Percentiles rank a stretch among this genome's conserved stretches.
Evolutionary conservation across 2,113 vertebrate species (phyloP).

Genomic region (Percina caprodes): DNA sequence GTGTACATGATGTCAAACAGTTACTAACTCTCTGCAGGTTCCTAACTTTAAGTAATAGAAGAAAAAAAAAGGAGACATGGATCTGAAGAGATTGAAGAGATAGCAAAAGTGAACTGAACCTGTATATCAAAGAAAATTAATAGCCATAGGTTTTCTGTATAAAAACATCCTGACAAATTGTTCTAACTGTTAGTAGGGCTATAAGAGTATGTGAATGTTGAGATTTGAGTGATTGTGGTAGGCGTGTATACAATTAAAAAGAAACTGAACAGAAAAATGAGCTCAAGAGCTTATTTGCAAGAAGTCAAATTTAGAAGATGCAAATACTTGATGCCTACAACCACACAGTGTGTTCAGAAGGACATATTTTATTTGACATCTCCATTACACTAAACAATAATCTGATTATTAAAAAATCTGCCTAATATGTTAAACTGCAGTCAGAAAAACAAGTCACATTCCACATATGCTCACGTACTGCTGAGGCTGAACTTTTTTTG

Average conservation of each 20-base stretch:
- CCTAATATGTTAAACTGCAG: not conserved
- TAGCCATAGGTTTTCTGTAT: not conserved
- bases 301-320: not conserved
- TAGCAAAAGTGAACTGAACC: too few relatives aligned
- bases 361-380: not conserved
- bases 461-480: not conserved
- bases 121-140: not conserved
- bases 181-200: not conserved
- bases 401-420: not conserved
- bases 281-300: not conserved
- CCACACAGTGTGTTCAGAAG: not conserved
- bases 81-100: not conserved
- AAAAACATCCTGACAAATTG: not conserved
- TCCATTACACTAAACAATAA: not conserved
- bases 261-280: not conserved
- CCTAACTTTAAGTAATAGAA: not conserved
- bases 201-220: not conserved
- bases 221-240: not conserved
- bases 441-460: not conserved
- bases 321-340: not conserved
- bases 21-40: not conserved
- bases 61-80: not conserved
- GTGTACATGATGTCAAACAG: conserved; percentile 14
- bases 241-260: not conserved
- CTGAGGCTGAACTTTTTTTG: not conserved